phyloP scores from a whole-genome alignment of 2,888 invertebrate genomes.

The Dicranocentrus wangi region DNA sequence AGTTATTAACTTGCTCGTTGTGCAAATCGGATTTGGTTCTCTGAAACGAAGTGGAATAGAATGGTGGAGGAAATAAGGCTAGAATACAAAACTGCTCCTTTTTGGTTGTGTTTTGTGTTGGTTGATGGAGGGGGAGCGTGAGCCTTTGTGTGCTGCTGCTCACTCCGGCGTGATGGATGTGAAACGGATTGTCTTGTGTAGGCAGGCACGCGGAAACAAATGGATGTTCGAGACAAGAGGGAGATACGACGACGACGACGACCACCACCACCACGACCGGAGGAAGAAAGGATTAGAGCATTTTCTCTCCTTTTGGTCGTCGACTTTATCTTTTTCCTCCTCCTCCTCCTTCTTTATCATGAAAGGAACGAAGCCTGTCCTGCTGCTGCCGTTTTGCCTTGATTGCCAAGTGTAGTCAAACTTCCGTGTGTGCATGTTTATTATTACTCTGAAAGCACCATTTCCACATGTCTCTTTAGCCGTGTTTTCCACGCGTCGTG shows the following conservation, averaged over 20 bases:
- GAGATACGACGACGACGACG: not conserved
- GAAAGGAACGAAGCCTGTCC: not conserved
- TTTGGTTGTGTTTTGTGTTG: no score
- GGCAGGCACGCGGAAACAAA: no score
- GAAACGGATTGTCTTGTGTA: no score
- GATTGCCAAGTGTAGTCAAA: not conserved
- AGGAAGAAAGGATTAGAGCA: constrained; percentile 9
- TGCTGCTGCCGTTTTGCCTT: constrained; percentile 4
- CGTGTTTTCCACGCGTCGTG: no score
- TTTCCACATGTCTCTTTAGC: no score
- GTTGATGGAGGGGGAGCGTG: no score
- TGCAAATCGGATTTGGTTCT: constrained; percentile 13
- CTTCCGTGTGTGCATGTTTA: no score
- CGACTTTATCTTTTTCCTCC: not conserved
- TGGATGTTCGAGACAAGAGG: not conserved
- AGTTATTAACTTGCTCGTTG: not conserved
- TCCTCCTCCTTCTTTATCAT: not conserved
- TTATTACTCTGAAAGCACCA: no score
- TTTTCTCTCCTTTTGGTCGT: not conserved
- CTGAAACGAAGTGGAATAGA: not conserved
- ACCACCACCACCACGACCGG: not conserved
- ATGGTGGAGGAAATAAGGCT: no score
- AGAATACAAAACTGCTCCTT: no score
- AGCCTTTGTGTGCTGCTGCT: no score
- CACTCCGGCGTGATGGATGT: no score